phyloP scores from a whole-genome alignment of 2,797 vertebrate species.

The Myotis findleyi region DNA sequence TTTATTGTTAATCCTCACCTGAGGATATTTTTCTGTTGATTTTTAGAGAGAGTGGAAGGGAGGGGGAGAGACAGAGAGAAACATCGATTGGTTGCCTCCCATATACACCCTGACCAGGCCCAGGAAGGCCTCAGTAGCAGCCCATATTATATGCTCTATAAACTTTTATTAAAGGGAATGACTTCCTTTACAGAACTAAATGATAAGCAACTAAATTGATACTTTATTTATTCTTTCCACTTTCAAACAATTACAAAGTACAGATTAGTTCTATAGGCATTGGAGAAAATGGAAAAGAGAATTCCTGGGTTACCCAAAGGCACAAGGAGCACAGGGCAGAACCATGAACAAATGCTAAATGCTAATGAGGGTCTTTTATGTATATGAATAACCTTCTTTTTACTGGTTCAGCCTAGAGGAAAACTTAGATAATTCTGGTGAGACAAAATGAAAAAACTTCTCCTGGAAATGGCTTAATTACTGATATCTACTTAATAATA shows the following conservation, averaged over 20 bases:
- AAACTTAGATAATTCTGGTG: neutral
- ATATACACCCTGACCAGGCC: too few species aligned
- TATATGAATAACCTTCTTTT: neutral
- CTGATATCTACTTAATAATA: neutral
- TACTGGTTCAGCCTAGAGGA: neutral
- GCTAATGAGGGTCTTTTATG: neutral
- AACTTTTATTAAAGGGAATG: neutral
- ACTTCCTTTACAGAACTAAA: neutral
- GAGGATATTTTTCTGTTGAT: too few species aligned
- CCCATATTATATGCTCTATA: neutral
- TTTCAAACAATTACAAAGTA: neutral
- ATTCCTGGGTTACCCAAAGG: neutral
- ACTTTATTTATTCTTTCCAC: neutral
- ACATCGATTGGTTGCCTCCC: too few species aligned
- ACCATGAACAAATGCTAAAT: neutral
- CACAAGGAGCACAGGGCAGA: neutral
- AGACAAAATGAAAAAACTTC: neutral
- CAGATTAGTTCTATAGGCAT: neutral
- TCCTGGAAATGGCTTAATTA: neutral
- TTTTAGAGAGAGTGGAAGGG: too few species aligned
- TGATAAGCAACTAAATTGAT: neutral
- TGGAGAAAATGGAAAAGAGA: neutral
- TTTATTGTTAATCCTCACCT: too few species aligned
- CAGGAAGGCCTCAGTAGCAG: neutral
- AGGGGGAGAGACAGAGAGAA: too few species aligned